A percentile compares a stretch with the other conserved stretches of the same genome.
Conservation (phyloP, 2,797 vertebrate species). For the Falco novaeseelandiae region DNA sequence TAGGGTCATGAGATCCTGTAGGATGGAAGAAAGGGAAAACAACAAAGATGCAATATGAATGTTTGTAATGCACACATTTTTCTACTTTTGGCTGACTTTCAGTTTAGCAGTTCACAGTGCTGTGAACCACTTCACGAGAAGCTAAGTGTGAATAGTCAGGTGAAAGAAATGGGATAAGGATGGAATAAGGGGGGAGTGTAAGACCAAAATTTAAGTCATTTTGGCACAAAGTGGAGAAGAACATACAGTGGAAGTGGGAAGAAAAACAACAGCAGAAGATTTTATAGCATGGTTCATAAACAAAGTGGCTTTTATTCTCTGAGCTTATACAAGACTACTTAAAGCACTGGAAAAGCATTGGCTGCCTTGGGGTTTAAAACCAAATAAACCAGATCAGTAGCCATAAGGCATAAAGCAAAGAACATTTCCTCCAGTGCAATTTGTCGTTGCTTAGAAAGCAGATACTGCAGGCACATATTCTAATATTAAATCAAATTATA, state of each 20-base stretch:
- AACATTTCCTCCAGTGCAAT: neutral
- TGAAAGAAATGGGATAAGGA: neutral
- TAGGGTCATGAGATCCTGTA: neutral
- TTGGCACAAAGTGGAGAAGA: neutral
- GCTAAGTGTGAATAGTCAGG: neutral
- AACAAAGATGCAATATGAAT: neutral
- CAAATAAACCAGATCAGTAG: neutral
- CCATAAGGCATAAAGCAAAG: neutral
- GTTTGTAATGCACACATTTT: neutral
- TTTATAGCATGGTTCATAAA: neutral
- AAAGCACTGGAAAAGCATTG: neutral
- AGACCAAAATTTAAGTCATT: neutral
- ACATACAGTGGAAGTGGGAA: neutral
- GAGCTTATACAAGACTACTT: neutral
- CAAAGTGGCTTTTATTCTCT: neutral
- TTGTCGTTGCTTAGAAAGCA: neutral
- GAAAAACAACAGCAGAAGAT: neutral
- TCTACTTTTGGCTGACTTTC: neutral
- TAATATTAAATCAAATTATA: constrained; percentile 35
- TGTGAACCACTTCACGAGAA: neutral
- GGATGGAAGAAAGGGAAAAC: neutral
- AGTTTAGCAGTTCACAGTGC: neutral
- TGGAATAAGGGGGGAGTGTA: neutral
- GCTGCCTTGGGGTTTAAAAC: neutral
- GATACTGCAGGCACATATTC: neutral